phyloP scores from a whole-genome alignment of 1,140 invertebrate species.

The Magallana angulata region DNA sequence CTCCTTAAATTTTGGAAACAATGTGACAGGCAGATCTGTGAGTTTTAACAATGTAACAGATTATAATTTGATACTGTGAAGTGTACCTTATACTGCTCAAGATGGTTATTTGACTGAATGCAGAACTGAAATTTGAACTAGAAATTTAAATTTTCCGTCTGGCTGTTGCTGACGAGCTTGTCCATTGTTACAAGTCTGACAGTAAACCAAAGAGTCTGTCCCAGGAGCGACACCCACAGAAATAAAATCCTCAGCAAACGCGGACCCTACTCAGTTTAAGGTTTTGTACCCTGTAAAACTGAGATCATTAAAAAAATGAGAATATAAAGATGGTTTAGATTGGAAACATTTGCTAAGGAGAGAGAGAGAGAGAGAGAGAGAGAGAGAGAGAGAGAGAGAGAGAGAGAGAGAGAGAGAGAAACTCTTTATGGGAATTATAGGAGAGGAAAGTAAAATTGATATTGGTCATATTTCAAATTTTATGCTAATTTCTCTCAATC shows the following conservation, averaged over 20 bases:
- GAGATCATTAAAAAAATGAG: not conserved
- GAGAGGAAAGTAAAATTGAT: no score
- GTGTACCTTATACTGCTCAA: not conserved
- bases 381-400: constrained; percentile 7
- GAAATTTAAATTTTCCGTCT: constrained; percentile 31
- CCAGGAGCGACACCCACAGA: not conserved
- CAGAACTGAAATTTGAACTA: constrained; percentile 5
- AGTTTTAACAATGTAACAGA: not conserved
- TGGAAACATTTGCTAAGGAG: not conserved
- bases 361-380: constrained; percentile 14
- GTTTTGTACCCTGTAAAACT: not conserved
- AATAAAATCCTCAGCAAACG: not conserved
- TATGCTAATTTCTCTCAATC: not conserved
- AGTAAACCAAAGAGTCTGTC: not conserved
- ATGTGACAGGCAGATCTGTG: not conserved
- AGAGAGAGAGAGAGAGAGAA: not conserved
- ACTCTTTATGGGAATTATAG: no score
- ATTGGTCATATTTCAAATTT: no score
- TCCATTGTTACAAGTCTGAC: constrained; percentile 22
- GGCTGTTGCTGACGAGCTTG: constrained; percentile 9
- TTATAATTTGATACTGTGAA: constrained; percentile 7
- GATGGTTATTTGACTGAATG: constrained; percentile 8
- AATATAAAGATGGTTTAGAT: not conserved
- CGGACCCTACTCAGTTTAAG: constrained; percentile 9
- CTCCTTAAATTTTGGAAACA: not conserved